phyloP scores from a whole-genome alignment of 2,113 vertebrate genomes.

The Oryzias javanicus region DNA sequence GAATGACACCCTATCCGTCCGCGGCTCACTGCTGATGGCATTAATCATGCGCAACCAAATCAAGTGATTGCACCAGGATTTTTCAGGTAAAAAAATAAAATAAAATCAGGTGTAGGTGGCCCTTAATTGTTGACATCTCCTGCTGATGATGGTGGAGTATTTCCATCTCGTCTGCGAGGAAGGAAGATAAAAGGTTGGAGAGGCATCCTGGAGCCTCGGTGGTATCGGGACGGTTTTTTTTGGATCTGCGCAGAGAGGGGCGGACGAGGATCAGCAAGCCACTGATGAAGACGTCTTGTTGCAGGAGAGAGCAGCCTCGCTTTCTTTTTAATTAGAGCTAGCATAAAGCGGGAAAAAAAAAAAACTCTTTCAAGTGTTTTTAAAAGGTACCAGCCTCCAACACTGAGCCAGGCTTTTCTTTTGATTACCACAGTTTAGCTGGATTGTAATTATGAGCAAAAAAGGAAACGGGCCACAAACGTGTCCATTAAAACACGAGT shows the following conservation, averaged over 20 bases:
- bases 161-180: slow-evolving; percentile 11
- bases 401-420: slow-evolving; percentile 31
- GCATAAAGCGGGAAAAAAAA: slow-evolving; percentile 14
- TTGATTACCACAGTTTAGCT: slow-evolving; percentile 30
- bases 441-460: slow-evolving; percentile 22
- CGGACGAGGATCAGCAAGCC: slow-evolving; percentile 50
- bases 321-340: slow-evolving; percentile 65
- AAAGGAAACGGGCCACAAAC: not conserved
- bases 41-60: slow-evolving; percentile 3
- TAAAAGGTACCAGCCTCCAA: slow-evolving; percentile 8
- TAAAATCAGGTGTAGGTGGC: too few species aligned
- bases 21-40: not conserved
- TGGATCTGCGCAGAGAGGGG: slow-evolving; percentile 46
- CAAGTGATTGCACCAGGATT: too few species aligned
- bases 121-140: not conserved
- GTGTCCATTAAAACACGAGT: slow-evolving; percentile 2
- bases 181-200: slow-evolving; percentile 53
- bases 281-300: slow-evolving; percentile 42
- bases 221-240: slow-evolving; percentile 45
- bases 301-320: slow-evolving; percentile 43
- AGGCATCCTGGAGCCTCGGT: slow-evolving; percentile 51
- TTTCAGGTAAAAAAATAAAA: too few species aligned
- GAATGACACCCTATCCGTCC: slow-evolving; percentile 14
- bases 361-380: slow-evolving; percentile 30
- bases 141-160: slow-evolving; percentile 14